These are phyloP conservation scores for Steinernema carpocapsae DNA, from an alignment of 2,888 invertebrate genomes.

Conservation along the genomic window DNA sequence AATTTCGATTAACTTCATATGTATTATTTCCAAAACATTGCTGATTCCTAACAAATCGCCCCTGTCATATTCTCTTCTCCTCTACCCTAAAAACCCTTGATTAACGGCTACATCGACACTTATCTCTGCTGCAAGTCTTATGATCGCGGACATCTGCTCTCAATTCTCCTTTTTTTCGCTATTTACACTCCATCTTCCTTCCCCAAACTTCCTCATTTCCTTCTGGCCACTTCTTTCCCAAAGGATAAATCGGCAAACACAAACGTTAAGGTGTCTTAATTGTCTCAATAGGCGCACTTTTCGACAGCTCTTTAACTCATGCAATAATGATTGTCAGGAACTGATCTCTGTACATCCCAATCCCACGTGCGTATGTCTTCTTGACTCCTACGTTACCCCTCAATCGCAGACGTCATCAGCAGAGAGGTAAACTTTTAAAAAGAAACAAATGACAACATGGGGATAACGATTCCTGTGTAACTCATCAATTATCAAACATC, in stretches of 20 bases:
- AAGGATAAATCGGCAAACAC: not conserved
- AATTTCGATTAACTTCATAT: not conserved
- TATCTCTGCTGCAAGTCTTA: not conserved
- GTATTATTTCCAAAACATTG: not conserved
- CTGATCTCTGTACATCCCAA: too few relatives aligned
- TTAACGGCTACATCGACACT: not conserved
- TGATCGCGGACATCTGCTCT: not conserved
- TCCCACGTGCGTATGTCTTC: too few relatives aligned
- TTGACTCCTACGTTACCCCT: too few relatives aligned
- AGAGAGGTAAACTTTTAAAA: not conserved
- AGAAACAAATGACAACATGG: not conserved
- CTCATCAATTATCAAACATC: not conserved
- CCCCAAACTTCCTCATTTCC: too few relatives aligned
- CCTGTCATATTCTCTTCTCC: conserved; percentile 3
- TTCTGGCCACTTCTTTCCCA: not conserved
- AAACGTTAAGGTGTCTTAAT: too few relatives aligned
- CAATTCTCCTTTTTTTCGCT: too few relatives aligned
- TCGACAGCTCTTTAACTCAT: too few relatives aligned
- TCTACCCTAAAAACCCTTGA: not conserved
- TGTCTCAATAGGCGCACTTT: too few relatives aligned
- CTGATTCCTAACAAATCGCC: not conserved
- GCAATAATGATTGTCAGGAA: too few relatives aligned
- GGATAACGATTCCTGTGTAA: not conserved
- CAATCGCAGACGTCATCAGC: too few relatives aligned
- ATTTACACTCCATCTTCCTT: too few relatives aligned